Evolutionary conservation across 1,140 invertebrate species (phyloP), one percentile per base, ranked within the genome.

Genomic region (Melanaphis sacchari): DNA sequence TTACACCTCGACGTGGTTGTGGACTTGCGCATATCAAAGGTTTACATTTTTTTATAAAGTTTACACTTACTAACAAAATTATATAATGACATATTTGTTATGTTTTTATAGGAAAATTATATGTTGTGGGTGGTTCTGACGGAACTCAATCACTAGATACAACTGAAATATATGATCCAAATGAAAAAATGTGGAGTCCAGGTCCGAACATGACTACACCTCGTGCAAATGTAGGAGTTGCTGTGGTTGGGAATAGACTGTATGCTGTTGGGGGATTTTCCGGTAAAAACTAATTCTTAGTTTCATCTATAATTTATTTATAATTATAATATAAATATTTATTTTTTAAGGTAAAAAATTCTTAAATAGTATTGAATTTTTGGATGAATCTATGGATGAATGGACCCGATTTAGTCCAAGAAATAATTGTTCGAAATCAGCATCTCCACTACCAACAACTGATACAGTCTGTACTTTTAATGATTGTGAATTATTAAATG

Each of bases 231-330:
- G 96, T 97, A 59, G 96, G 96, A n/a, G 96, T 97, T 41, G 97
- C 96, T 22, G 97, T 97, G 90, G 96, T 97, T 87, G 96, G 96
- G 52, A 96, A 96, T 94, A 95, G 96, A 94, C 95, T 98, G n/a
- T 98, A 97, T 95, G 97, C 97, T 43, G 97, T 97, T 81, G 97
- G 97, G 36, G 97, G 97, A 91, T 98, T 97, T 95, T 97, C 97
- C 94, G 97, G 97, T 95, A 96, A 49, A 49, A 11, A 76, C 36
- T 49, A 41, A 49, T 36, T 18, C n/a, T 52, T 26, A 1, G 21
- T 85, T 21, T 38, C 31, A 84, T 76, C 3, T 15, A 15, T 66
- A 82, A 82, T 24, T 40, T 38, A 40, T 82, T 36, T 82, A 82
- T 82, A 21, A 38, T 11, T 26, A 59, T 31, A 59, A 59, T 26